phyloP scores from a whole-genome alignment of 1,140 invertebrate species.

The Rhopalosiphum maidis region DNA sequence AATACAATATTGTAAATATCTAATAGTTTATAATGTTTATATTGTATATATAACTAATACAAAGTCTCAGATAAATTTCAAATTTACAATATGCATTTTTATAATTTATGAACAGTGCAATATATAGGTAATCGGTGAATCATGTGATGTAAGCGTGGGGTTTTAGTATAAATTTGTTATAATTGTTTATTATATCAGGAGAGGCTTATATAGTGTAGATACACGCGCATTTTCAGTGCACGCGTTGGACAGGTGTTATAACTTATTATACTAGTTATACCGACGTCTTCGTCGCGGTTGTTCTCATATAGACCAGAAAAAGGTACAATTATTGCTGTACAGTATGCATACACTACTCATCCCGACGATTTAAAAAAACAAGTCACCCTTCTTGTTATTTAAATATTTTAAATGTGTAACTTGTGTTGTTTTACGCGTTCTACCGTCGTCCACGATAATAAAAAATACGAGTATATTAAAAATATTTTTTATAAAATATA shows the following conservation, averaged over 20 bases:
- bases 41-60: too few relatives aligned
- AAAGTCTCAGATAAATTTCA: background rate
- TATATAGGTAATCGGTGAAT: background rate
- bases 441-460: background rate
- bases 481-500: too few relatives aligned
- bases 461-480: background rate
- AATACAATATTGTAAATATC: too few relatives aligned
- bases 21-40: too few relatives aligned
- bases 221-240: background rate
- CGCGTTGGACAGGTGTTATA: background rate
- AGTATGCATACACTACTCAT: background rate
- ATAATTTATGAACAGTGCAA: background rate
- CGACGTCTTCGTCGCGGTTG: background rate
- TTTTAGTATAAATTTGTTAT: background rate
- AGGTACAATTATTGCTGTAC: background rate
- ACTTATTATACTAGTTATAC: background rate
- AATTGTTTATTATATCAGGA: background rate
- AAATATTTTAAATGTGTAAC: background rate
- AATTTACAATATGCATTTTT: background rate
- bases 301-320: background rate
- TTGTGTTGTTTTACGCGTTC: background rate
- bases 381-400: background rate
- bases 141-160: background rate
- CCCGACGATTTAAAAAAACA: background rate
- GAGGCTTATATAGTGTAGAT: background rate